A percentile compares a stretch with the other conserved stretches of the same genome.
Conservation (phyloP, 2,888 invertebrate species). For the Mellilla xanthometata region DNA sequence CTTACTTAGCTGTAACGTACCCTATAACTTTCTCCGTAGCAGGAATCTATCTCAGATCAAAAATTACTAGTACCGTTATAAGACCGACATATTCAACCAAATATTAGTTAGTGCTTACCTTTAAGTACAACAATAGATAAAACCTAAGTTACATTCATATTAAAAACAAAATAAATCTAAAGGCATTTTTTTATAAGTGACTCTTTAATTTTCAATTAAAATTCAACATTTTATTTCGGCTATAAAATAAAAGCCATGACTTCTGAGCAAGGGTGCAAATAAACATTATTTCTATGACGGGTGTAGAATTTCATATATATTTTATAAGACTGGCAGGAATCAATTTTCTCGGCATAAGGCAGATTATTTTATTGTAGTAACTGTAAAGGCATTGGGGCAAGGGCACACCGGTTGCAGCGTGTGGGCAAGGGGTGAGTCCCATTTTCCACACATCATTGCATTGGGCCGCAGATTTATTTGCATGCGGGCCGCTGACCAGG, state of each 20-base stretch:
- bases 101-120: too few species aligned
- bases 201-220: slow-evolving; percentile 31
- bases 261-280: slow-evolving; percentile 20
- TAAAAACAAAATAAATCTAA: not conserved
- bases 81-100: too few species aligned
- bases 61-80: too few species aligned
- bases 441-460: slow-evolving; percentile 84
- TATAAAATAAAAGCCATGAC: slow-evolving; percentile 30
- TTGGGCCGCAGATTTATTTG: slow-evolving; percentile 82
- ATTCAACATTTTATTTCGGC: slow-evolving; percentile 30
- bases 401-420: slow-evolving; percentile 40
- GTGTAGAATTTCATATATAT: too few species aligned
- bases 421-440: slow-evolving; percentile 68
- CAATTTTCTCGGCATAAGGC: not conserved
- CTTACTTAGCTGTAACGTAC: slow-evolving; percentile 11
- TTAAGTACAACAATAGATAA: too few species aligned
- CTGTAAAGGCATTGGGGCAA: slow-evolving; percentile 35
- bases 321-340: too few species aligned
- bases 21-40: not conserved
- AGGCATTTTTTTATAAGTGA: slow-evolving; percentile 18
- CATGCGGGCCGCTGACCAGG: slow-evolving; percentile 83
- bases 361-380: slow-evolving; percentile 41
- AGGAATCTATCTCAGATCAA: too few species aligned
- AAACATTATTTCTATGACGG: slow-evolving; percentile 13
- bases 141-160: too few species aligned